These are phyloP conservation scores for Nibea coibor DNA, from an alignment of 2,113 vertebrate genomes.

Conservation along the genomic window DNA sequence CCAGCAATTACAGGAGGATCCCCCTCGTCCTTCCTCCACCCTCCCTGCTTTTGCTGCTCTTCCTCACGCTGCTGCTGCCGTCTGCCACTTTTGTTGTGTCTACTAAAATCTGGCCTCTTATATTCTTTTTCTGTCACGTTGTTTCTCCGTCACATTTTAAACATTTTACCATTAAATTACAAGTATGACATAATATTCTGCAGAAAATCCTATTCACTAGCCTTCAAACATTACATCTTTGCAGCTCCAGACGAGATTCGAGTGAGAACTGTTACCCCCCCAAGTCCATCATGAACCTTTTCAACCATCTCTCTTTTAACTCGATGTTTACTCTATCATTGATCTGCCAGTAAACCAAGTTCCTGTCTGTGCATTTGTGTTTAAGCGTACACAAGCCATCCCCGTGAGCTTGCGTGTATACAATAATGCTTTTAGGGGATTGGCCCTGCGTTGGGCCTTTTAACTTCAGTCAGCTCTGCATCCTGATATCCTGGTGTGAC, in stretches of 20 bases:
- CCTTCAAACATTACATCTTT: constrained; percentile 28
- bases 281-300: constrained; percentile 38
- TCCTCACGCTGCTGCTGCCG: constrained; percentile 31
- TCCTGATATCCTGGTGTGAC: constrained; percentile 73
- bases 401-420: constrained; percentile 72
- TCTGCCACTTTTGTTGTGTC: constrained; percentile 46
- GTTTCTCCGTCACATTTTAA: constrained; percentile 48
- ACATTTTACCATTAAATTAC: constrained; percentile 7
- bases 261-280: constrained; percentile 20
- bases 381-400: constrained; percentile 60
- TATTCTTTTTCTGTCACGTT: constrained; percentile 55
- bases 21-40: constrained; percentile 45
- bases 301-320: constrained; percentile 42
- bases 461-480: constrained; percentile 78
- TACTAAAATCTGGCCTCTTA: constrained; percentile 26
- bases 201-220: constrained; percentile 17
- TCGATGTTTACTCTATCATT: constrained; percentile 61
- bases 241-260: constrained; percentile 12
- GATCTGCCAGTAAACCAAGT: constrained; percentile 66
- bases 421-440: constrained; percentile 68
- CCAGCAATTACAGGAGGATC: constrained; percentile 68
- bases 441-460: constrained; percentile 64
- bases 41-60: constrained; percentile 29
- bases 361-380: constrained; percentile 61
- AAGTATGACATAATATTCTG: constrained; percentile 23